Evolutionary conservation across 2,113 vertebrate genomes (phyloP).

Genomic region (Pseudopipra pipra): DNA sequence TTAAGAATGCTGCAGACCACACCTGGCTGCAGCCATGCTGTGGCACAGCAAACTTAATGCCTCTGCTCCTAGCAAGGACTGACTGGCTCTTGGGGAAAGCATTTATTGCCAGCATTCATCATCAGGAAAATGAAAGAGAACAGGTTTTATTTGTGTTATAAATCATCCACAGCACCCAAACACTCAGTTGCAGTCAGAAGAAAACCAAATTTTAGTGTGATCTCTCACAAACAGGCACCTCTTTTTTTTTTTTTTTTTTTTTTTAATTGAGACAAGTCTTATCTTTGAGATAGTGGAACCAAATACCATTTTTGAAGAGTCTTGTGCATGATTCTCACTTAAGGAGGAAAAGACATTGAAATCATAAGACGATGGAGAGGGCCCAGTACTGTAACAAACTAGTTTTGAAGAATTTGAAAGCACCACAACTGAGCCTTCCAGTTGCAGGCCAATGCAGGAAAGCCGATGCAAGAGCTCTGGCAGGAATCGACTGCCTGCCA

Average conservation of each 20-base stretch:
- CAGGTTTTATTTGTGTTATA: slow-evolving; percentile 28
- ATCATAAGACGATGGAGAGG: neutral
- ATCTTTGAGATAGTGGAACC: neutral
- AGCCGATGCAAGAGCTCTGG: neutral
- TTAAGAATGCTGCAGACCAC: neutral
- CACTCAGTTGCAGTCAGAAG: neutral
- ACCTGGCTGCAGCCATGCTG: neutral
- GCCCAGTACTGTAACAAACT: neutral
- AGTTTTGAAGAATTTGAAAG: neutral
- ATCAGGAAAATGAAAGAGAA: slow-evolving; percentile 9
- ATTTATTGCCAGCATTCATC: slow-evolving; percentile 22
- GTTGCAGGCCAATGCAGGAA: neutral
- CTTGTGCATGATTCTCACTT: neutral
- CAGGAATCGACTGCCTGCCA: neutral
- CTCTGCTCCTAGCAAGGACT: neutral
- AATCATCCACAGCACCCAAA: neutral
- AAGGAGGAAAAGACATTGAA: neutral
- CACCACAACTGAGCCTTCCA: neutral
- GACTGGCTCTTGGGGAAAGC: neutral
- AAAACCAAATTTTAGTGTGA: neutral
- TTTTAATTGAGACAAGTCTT: neutral
- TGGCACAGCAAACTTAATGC: neutral
- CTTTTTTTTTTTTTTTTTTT: neutral
- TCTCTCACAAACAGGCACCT: neutral
- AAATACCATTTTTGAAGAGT: neutral